These are phyloP conservation scores for Drosophila neonasuta DNA, from an alignment of 2,888 invertebrate genomes.

Conservation along the genomic window DNA sequence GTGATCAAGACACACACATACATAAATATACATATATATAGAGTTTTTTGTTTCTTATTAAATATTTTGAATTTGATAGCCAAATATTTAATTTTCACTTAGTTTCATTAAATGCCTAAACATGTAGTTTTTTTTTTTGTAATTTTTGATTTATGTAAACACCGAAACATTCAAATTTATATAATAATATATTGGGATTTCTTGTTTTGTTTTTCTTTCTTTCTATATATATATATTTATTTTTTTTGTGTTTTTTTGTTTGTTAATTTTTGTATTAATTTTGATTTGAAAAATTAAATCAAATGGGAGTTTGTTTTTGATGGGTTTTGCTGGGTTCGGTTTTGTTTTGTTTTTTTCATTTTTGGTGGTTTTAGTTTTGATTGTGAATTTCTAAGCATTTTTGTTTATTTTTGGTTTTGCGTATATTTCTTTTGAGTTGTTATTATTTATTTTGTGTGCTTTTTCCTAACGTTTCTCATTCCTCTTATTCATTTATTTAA, in stretches of 20 bases:
- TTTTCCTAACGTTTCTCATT: slow-evolving; percentile 62
- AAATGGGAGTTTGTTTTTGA: slow-evolving; percentile 9
- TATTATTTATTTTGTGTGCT: slow-evolving; percentile 77
- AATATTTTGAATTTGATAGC: slow-evolving; percentile 46
- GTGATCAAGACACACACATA: slow-evolving; percentile 83
- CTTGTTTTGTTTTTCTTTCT: slow-evolving; percentile 11
- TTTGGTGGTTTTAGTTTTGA: slow-evolving; percentile 42
- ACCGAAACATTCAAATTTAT: slow-evolving; percentile 66
- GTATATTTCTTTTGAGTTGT: slow-evolving; percentile 35
- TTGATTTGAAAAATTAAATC: slow-evolving; percentile 14
- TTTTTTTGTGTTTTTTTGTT: slow-evolving; percentile 21
- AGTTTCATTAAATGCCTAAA: slow-evolving; percentile 55
- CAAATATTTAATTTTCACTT: slow-evolving; percentile 58
- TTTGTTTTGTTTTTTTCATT: slow-evolving; percentile 27
- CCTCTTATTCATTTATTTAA: slow-evolving; percentile 72
- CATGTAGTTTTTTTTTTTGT: slow-evolving; percentile 23
- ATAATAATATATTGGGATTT: slow-evolving; percentile 24
- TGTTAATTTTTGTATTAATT: slow-evolving; percentile 15
- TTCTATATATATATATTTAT: slow-evolving; percentile 32
- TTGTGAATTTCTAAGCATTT: slow-evolving; percentile 46
- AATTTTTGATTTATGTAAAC: slow-evolving; percentile 54
- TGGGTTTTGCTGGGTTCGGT: slow-evolving; percentile 27
- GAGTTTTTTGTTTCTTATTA: slow-evolving; percentile 46
- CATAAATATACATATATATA: slow-evolving; percentile 77
- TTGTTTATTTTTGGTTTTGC: slow-evolving; percentile 27